These are phyloP conservation scores for Helleia helle DNA, from an alignment of 2,888 invertebrate species.

Conservation along the genomic window DNA sequence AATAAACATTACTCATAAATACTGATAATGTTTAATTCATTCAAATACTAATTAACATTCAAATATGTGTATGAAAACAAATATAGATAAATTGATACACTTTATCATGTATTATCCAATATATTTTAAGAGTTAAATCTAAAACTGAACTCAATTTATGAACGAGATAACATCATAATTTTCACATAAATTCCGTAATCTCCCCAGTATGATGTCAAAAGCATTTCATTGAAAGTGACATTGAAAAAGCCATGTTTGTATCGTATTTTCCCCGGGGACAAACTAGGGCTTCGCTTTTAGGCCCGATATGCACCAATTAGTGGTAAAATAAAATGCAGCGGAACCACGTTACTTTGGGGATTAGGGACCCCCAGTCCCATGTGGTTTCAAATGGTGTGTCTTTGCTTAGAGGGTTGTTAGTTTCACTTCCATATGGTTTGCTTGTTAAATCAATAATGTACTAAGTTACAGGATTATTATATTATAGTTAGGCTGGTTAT, in stretches of 20 bases:
- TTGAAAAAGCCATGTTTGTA: conserved; percentile 51
- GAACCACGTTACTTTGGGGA: conserved; percentile 57
- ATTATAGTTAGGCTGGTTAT: neutral
- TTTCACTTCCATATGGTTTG: conserved; percentile 57
- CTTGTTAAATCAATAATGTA: conserved; percentile 51
- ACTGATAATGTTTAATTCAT: no score
- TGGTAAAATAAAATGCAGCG: conserved; percentile 68
- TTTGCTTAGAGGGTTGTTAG: conserved; percentile 60
- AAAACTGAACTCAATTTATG: no score
- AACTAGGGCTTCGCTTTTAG: conserved; percentile 43
- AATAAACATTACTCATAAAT: no score
- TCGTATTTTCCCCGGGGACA: conserved; percentile 41
- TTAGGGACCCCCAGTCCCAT: conserved; percentile 41
- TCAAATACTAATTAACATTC: no score
- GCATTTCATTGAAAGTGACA: conserved; percentile 55
- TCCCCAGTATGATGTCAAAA: conserved; percentile 18
- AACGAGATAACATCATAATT: neutral
- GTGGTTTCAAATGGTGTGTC: conserved; percentile 63
- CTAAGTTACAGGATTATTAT: conserved; percentile 1
- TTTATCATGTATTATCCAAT: no score
- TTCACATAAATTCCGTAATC: conserved; percentile 18
- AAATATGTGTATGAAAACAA: no score
- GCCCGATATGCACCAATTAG: conserved; percentile 68
- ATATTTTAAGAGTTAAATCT: no score
- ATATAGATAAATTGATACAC: no score